Conservation (phyloP, 2,113 vertebrate species). For the Philantomba maxwellii region DNA sequence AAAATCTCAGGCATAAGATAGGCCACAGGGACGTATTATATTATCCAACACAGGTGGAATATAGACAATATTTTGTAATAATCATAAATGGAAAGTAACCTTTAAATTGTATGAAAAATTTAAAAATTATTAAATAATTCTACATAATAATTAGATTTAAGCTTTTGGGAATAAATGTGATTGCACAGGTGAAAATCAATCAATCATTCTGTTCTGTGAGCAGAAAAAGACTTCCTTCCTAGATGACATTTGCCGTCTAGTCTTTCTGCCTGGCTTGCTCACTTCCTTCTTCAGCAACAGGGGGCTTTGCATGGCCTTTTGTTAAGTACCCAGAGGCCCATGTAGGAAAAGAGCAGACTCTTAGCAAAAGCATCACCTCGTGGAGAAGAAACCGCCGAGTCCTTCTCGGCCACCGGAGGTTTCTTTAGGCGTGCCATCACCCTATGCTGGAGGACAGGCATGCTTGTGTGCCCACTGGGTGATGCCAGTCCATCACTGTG, state of each 20-base stretch:
- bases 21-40: not conserved
- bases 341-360: not conserved
- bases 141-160: not conserved
- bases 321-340: not conserved
- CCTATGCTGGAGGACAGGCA: not conserved
- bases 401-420: slow-evolving; percentile 27
- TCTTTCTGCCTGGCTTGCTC: not conserved
- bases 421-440: not conserved
- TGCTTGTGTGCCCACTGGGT: not conserved
- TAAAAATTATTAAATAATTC: not conserved
- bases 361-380: not conserved
- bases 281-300: not conserved
- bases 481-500: fast-evolving
- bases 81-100: not conserved
- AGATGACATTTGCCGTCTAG: not conserved
- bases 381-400: not conserved
- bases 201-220: not conserved
- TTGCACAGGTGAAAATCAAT: not conserved
- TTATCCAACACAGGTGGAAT: not conserved
- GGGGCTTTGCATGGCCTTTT: not conserved
- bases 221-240: not conserved
- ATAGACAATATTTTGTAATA: not conserved
- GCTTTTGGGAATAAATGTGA: not conserved
- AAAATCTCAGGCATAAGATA: not conserved
- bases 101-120: not conserved